Percentiles rank a stretch among this genome's conserved stretches.
These are phyloP conservation scores for Oncorhynchus kisutch DNA, from an alignment of 2,113 vertebrate genomes.

Conservation along the genomic window DNA sequence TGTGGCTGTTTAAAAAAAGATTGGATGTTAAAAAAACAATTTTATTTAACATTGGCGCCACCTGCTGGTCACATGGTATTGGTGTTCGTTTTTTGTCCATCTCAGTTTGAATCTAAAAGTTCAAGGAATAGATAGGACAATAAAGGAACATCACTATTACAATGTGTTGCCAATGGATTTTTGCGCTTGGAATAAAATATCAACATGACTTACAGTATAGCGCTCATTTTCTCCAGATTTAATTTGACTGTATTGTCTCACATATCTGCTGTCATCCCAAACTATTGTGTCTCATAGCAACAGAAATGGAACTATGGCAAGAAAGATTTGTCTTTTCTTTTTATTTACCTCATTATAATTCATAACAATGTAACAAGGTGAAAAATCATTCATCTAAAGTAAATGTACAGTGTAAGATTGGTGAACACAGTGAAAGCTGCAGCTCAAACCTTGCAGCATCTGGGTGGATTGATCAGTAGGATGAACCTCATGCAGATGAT, in stretches of 20 bases:
- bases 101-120: not conserved
- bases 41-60: slow-evolving; percentile 3
- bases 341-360: not conserved
- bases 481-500: too few species aligned
- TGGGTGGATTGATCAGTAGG: not conserved
- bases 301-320: not conserved
- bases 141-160: not conserved
- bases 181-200: not conserved
- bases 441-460: not conserved
- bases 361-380: not conserved
- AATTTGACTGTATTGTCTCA: not conserved
- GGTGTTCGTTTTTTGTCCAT: not conserved
- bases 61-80: slow-evolving; percentile 46
- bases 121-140: not conserved
- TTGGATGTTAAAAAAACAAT: not conserved
- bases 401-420: too few species aligned
- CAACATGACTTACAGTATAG: not conserved
- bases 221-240: not conserved
- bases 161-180: not conserved
- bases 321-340: not conserved
- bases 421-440: not conserved
- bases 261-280: not conserved
- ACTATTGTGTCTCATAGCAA: not conserved
- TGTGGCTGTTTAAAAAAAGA: not conserved
- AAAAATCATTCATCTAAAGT: too few species aligned